Percentiles rank a stretch among this genome's conserved stretches.
Conservation (phyloP, 2,113 vertebrate species). For the Porphyrio hochstetteri region DNA sequence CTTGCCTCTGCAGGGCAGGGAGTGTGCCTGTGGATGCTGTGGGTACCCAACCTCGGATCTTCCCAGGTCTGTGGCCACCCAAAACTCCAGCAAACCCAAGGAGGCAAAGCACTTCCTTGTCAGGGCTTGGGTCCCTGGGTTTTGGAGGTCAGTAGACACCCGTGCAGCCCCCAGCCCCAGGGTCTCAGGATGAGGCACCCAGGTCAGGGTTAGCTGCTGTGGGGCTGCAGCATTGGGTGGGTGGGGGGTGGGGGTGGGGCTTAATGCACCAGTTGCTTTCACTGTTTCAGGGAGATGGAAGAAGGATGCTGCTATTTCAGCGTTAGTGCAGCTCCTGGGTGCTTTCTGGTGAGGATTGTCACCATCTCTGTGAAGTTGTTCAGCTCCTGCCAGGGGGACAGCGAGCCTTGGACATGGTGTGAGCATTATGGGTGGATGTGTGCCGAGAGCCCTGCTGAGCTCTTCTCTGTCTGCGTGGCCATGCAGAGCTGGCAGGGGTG, state of each 20-base stretch:
- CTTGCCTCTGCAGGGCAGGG: not conserved
- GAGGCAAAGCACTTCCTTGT: accelerated
- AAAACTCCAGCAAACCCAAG: not conserved
- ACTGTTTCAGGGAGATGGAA: not conserved
- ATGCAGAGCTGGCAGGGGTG: not conserved
- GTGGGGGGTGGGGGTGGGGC: not conserved
- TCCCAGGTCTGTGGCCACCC: accelerated
- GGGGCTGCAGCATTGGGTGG: accelerated
- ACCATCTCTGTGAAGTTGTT: not conserved
- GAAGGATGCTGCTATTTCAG: not conserved
- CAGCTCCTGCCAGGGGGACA: not conserved
- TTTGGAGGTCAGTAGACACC: not conserved
- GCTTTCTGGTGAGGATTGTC: not conserved
- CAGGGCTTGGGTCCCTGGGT: not conserved
- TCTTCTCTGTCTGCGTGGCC: accelerated
- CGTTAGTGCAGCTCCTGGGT: accelerated
- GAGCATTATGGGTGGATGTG: not conserved
- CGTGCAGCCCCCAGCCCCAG: not conserved
- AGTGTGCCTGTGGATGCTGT: accelerated
- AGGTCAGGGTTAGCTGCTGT: not conserved
- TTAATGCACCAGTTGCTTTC: not conserved
- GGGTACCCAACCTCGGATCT: not conserved
- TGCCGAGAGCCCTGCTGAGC: not conserved
- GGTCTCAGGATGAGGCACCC: no score
- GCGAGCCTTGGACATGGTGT: not conserved